phyloP scores from a whole-genome alignment of 2,888 invertebrate genomes.

The Cephus runcator region DNA sequence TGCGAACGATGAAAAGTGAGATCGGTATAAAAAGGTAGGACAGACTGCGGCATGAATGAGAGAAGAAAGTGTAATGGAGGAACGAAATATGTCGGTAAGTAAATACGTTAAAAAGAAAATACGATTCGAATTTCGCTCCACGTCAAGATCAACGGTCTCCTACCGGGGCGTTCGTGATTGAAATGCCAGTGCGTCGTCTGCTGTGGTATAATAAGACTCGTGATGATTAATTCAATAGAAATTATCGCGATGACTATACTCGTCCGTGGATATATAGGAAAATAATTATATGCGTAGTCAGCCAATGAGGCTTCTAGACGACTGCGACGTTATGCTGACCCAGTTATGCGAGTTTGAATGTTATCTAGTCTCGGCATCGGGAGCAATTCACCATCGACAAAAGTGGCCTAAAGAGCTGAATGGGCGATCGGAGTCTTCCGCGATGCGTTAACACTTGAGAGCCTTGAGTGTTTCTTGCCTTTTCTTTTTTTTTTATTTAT shows the following conservation, averaged over 20 bases:
- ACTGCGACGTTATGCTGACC: background rate
- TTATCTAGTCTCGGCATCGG: constrained; percentile 6
- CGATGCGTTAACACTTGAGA: background rate
- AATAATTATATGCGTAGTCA: background rate
- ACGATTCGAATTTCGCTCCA: background rate
- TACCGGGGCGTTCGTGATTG: background rate
- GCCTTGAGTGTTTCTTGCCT: no score
- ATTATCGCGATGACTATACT: background rate
- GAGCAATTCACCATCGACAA: constrained; percentile 3
- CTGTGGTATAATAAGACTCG: background rate
- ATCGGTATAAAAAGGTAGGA: background rate
- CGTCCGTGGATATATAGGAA: background rate
- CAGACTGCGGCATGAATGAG: background rate
- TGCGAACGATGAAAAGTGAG: background rate
- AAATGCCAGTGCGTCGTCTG: background rate
- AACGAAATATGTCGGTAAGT: background rate
- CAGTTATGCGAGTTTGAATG: constrained; percentile 8
- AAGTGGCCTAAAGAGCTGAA: background rate
- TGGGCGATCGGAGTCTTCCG: background rate
- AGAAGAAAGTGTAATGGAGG: background rate
- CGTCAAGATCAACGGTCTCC: background rate
- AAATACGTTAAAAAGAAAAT: background rate
- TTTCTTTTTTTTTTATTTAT: no score
- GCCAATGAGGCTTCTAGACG: background rate
- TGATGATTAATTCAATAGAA: background rate